phyloP scores from a whole-genome alignment of 2,797 vertebrate species.

The Monodelphis domestica region DNA sequence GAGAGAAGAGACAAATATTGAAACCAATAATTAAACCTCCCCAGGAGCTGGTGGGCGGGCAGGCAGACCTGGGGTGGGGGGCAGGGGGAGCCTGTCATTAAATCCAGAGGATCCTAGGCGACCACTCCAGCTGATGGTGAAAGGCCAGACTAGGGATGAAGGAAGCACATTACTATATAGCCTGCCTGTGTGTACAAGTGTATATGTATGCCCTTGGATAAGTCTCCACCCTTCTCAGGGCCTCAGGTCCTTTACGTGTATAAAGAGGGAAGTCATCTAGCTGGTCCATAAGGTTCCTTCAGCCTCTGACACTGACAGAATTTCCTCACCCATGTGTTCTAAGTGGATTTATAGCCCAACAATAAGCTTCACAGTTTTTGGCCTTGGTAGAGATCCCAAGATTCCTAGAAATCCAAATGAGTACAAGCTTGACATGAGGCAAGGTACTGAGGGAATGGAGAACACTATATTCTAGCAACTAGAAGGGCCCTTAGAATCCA shows the following conservation, averaged over 20 bases:
- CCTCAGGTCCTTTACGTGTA: background rate
- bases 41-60: conserved; percentile 3
- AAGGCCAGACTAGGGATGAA: background rate
- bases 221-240: background rate
- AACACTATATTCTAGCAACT: no score
- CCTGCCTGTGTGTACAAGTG: background rate
- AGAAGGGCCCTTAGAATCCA: no score
- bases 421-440: background rate
- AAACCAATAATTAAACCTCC: conserved; percentile 1
- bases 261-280: background rate
- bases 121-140: background rate
- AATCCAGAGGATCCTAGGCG: background rate
- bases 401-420: background rate
- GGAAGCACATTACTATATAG: background rate
- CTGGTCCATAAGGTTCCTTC: background rate
- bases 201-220: background rate
- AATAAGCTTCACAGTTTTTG: background rate
- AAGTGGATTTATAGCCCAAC: background rate
- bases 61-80: background rate
- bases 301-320: background rate
- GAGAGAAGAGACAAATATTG: background rate
- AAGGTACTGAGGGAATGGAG: no score
- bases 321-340: background rate
- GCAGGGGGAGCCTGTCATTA: background rate
- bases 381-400: background rate